Percentiles rank a stretch among this genome's conserved stretches.
Conservation (phyloP, 2,888 invertebrate genomes). For the Halictus quadricinctus region DNA sequence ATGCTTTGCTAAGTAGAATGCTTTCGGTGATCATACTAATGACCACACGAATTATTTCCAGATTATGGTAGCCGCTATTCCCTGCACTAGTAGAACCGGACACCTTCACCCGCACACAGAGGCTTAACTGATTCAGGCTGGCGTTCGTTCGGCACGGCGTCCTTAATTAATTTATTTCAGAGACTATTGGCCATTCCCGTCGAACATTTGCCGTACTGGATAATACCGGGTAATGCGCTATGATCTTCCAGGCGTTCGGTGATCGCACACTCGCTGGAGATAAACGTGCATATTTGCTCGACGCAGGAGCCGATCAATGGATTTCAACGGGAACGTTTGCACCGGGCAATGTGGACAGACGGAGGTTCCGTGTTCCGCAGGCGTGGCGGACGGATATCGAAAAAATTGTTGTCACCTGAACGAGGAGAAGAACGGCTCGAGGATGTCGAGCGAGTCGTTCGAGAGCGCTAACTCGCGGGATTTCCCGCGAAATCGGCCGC, state of each 20-base stretch:
- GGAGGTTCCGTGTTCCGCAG: background rate
- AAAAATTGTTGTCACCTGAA: background rate
- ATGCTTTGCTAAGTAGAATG: background rate
- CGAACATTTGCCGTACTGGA: conserved; percentile 11
- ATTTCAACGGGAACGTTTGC: conserved; percentile 39
- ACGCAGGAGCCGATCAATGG: conserved; percentile 25
- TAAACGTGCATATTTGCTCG: conserved; percentile 38
- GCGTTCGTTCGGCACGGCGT: background rate
- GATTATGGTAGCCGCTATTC: conserved; percentile 14
- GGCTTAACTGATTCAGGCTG: conserved; percentile 4
- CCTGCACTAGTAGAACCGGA: background rate
- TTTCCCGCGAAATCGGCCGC: background rate
- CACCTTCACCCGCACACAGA: background rate
- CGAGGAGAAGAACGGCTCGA: background rate
- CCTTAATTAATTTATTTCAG: conserved; percentile 40
- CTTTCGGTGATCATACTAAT: background rate
- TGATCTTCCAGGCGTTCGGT: conserved; percentile 50
- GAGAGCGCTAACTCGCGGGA: background rate
- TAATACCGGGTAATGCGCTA: conserved; percentile 48
- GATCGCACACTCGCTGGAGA: conserved; percentile 48
- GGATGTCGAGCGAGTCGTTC: conserved; percentile 24
- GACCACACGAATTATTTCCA: conserved; percentile 10
- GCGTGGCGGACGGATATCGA: background rate
- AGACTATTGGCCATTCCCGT: conserved; percentile 29
- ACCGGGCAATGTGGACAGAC: conserved; percentile 23